phyloP scores from a whole-genome alignment of 2,113 vertebrate species.

The Tupaia tana region DNA sequence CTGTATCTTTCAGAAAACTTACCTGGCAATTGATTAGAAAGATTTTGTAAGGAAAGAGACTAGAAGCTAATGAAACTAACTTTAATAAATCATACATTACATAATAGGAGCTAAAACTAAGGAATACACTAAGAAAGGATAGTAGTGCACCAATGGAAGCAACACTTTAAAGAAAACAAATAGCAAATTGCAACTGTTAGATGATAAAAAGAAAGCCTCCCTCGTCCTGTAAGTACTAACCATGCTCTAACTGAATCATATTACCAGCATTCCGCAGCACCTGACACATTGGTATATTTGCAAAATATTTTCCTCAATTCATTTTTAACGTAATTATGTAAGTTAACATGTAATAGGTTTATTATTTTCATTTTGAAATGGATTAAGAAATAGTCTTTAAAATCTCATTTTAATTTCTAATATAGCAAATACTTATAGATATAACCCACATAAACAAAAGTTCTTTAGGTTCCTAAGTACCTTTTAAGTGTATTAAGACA shows the following conservation, averaged over 20 bases:
- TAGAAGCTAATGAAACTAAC: no score
- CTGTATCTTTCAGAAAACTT: no score
- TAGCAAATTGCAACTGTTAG: background rate
- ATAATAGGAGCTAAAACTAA: background rate
- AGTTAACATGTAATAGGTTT: background rate
- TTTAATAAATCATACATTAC: background rate
- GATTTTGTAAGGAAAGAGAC: no score
- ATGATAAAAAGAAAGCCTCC: background rate
- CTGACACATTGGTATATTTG: background rate
- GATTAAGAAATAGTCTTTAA: background rate
- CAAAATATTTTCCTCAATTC: background rate
- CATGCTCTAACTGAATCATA: background rate
- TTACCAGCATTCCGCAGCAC: background rate
- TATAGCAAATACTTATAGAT: background rate
- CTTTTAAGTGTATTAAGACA: background rate
- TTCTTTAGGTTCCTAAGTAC: background rate
- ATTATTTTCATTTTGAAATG: background rate
- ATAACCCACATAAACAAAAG: background rate
- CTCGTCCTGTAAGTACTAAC: background rate
- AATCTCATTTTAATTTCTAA: background rate
- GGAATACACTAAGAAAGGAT: background rate
- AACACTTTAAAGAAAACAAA: background rate
- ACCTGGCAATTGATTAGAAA: no score
- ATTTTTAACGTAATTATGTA: background rate
- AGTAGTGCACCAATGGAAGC: background rate